A percentile compares a stretch with the other conserved stretches of the same genome.
Conservation (phyloP, 2,113 vertebrate species). For the Mohoua ochrocephala region DNA sequence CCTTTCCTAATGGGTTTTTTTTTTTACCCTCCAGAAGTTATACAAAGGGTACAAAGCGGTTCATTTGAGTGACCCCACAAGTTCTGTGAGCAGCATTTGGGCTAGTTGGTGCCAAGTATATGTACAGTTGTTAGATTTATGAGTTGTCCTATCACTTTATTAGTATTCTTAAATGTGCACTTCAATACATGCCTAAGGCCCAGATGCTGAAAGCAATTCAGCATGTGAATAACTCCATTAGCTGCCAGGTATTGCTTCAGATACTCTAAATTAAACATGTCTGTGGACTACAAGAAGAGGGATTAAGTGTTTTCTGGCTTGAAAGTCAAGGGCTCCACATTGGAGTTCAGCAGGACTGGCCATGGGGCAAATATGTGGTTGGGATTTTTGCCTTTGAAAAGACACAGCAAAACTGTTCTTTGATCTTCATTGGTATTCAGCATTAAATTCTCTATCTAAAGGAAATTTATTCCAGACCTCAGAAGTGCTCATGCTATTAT, state of each 20-base stretch:
- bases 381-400: neutral
- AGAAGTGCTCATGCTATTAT: neutral
- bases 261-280: neutral
- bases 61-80: neutral
- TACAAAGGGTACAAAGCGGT: neutral
- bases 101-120: neutral
- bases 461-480: neutral
- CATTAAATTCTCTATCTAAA: neutral
- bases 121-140: neutral
- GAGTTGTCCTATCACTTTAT: neutral
- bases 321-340: neutral
- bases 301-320: neutral
- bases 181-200: neutral
- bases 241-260: neutral
- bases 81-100: neutral
- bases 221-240: neutral
- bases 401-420: neutral
- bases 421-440: neutral
- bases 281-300: neutral
- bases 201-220: neutral
- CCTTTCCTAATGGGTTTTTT: accelerated
- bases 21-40: neutral
- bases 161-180: neutral
- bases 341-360: neutral
- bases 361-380: neutral